Percentiles rank a stretch among this genome's conserved stretches.
phyloP scores from a whole-genome alignment of 1,140 invertebrate species.

The Dinoponera quadriceps region DNA sequence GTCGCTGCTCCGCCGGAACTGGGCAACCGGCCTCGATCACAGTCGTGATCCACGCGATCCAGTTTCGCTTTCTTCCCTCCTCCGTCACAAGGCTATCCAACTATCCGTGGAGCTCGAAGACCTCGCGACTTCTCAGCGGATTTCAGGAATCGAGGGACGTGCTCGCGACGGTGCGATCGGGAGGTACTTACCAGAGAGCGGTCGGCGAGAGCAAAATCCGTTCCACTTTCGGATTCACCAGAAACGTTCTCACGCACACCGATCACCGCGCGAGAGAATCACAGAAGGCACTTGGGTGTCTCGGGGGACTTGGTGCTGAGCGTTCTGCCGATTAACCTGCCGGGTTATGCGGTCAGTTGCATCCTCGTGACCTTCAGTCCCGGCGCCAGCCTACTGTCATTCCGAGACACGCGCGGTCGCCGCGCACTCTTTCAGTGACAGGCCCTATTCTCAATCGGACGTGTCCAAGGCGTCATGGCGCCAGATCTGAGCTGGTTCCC shows the following conservation, averaged over 20 bases:
- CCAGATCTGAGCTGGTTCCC: conserved; percentile 24
- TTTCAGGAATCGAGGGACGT: too few species aligned
- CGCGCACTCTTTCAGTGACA: conserved; percentile 51
- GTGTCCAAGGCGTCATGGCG: conserved; percentile 43
- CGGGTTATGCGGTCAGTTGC: conserved; percentile 44
- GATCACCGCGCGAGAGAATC: conserved; percentile 57
- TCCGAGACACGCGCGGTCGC: conserved; percentile 38
- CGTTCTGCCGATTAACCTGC: conserved; percentile 17
- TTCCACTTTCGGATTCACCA: conserved; percentile 48
- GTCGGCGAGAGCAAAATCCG: neutral
- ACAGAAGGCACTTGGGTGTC: conserved; percentile 58
- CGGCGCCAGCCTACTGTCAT: conserved; percentile 53
- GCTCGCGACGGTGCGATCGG: too few species aligned
- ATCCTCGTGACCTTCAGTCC: conserved; percentile 66
- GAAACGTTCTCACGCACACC: conserved; percentile 59
- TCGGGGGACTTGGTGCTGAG: conserved; percentile 1
- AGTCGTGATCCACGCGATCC: conserved; percentile 55
- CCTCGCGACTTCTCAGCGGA: neutral
- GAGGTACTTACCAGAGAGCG: neutral
- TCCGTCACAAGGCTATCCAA: neutral
- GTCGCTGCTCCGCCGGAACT: conserved; percentile 36
- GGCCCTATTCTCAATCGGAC: conserved; percentile 14
- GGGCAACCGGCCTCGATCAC: conserved; percentile 48
- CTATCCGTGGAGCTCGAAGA: neutral
- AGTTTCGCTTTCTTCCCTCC: conserved; percentile 38